Evolutionary conservation across 2,888 invertebrate species (phyloP).

Genomic region (Chrysomela aeneicollis): DNA sequence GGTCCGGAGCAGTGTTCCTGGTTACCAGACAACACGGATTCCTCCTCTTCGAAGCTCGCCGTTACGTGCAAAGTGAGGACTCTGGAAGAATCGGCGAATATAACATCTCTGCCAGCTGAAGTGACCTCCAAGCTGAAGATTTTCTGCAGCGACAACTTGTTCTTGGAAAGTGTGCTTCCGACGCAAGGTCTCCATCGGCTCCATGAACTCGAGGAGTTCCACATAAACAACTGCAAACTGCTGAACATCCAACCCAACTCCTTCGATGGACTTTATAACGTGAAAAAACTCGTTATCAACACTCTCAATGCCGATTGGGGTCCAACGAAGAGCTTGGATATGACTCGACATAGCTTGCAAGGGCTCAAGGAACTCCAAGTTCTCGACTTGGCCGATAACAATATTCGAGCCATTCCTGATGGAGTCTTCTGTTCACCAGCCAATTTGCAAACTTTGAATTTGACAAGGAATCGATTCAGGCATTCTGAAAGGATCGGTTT

Average conservation of each 20-base stretch:
- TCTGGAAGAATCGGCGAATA: constrained; percentile 74
- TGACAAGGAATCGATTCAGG: constrained; percentile 84
- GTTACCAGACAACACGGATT: constrained; percentile 62
- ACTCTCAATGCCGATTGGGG: constrained; percentile 85
- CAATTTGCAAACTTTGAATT: constrained; percentile 82
- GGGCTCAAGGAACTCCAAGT: constrained; percentile 82
- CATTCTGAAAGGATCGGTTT: constrained; percentile 81
- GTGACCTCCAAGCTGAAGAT: constrained; percentile 77
- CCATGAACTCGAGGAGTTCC: constrained; percentile 77
- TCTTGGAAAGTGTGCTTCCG: constrained; percentile 80
- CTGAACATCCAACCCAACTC: constrained; percentile 77
- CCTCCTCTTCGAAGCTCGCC: constrained; percentile 62
- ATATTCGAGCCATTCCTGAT: constrained; percentile 81
- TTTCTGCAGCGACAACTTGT: constrained; percentile 78
- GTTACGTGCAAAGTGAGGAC: constrained; percentile 75
- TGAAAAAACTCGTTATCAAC: constrained; percentile 80
- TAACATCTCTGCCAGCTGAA: constrained; percentile 72
- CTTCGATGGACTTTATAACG: constrained; percentile 80
- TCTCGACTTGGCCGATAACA: constrained; percentile 84
- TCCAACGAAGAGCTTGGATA: constrained; percentile 76
- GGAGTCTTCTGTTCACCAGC: constrained; percentile 81
- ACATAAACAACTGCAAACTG: constrained; percentile 82
- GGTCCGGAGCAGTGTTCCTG: constrained; percentile 62
- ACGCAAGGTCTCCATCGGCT: constrained; percentile 72
- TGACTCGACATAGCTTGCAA: constrained; percentile 74